Base-by-base conservation (phyloP, 2,113 vertebrate genomes). In the Cynocephalus volans region DNA sequence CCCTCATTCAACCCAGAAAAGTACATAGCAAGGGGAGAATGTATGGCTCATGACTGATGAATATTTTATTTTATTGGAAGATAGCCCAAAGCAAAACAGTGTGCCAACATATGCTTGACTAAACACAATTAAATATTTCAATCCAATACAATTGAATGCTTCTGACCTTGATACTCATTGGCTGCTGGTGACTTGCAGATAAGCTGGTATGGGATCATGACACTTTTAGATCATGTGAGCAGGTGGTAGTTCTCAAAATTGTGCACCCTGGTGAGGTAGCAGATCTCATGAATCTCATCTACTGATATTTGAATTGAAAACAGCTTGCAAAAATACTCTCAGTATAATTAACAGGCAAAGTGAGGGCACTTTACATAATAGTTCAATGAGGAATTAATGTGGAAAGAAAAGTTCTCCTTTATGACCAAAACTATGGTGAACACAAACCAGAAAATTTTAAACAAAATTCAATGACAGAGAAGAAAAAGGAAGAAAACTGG, bases 31-130 rank as follows among this genome's bases (percentile, higher is more conserved):
- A 83, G 11, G 36, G 17, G 50, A 86, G 52, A 92, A 89, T 50
- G 48, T 60, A 62, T 54, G 72, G 80, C 26, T 89, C 56, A 83
- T 14, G 36, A 28, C 21, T 45, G 65, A 36, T 79, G 19, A 28
- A 65, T 75, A 85, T 95, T 96, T 89, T 65, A 64, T 82, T 89
- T 96, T 79, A 69, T 26, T 93, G 56, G n/a, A 81, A 84, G 28
- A 26, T 23, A 93, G 54, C 33, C 8, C 41, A 77, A 70, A 70
- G 48, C 52, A 86, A 72, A 7, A 23, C 33, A 81, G 6, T 65
- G 48, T 73, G 54, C 19, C 77, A 75, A 73, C 8, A 31, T 64
- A 52, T 79, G 15, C 3, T 94, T 91, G 77, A 75, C 24, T 15
- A 73, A 90, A 82, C 28, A 75, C 60, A 31, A 50, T 56, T 58